phyloP scores from a whole-genome alignment of 1,140 invertebrate genomes.

The Phymorhynchus buccinoides region DNA sequence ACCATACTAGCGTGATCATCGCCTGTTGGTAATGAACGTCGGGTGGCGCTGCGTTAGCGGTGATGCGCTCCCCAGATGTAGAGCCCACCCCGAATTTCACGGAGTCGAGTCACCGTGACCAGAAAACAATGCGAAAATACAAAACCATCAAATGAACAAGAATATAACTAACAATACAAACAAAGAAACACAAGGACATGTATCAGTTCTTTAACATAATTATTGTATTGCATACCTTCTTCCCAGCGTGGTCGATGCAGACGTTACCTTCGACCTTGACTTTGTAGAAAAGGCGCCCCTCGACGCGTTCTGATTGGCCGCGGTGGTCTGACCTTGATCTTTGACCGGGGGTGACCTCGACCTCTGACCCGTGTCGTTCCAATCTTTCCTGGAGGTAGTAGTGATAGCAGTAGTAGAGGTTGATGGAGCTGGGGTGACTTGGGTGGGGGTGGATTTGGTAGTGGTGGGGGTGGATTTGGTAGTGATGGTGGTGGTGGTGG shows the following conservation, averaged over 20 bases:
- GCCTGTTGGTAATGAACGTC: too few relatives aligned
- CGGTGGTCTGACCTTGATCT: not conserved
- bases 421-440: not conserved
- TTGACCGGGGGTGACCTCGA: conserved; percentile 2
- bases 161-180: too few relatives aligned
- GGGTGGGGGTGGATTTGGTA: not conserved
- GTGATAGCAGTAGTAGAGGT: not conserved
- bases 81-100: too few relatives aligned
- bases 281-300: not conserved
- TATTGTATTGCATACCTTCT: too few relatives aligned
- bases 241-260: not conserved
- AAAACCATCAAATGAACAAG: too few relatives aligned
- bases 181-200: too few relatives aligned
- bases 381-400: too few relatives aligned
- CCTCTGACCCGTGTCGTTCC: not conserved
- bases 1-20: too few relatives aligned
- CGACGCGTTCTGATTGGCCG: not conserved
- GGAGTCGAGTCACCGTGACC: too few relatives aligned
- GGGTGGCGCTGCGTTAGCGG: too few relatives aligned
- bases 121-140: too few relatives aligned
- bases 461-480: not conserved
- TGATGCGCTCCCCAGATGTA: too few relatives aligned
- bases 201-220: not conserved
- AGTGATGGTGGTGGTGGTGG: not conserved
- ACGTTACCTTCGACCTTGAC: not conserved